Percentiles rank a stretch among this genome's conserved stretches.
These are phyloP conservation scores for Paguma larvata DNA, from an alignment of 2,797 vertebrate genomes.

Conservation along the genomic window DNA sequence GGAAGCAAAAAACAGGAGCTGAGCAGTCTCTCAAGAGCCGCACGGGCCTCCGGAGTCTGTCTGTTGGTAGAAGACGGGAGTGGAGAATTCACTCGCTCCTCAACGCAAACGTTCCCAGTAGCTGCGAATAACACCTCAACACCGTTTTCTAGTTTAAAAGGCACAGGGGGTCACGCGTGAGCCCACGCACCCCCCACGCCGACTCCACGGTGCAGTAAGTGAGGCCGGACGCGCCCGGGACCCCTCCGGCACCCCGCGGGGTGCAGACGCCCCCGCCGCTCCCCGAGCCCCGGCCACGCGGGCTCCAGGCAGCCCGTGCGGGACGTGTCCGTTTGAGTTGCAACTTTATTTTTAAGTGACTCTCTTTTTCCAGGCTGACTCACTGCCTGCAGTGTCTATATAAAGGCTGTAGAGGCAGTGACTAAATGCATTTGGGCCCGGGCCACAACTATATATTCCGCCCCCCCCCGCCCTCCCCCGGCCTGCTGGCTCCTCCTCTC, in stretches of 20 bases:
- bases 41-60: not conserved
- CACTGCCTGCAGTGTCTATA: constrained; percentile 73
- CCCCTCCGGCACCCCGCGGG: not conserved
- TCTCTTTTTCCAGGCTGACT: constrained; percentile 83
- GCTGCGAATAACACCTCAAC: not conserved
- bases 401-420: constrained; percentile 75
- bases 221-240: not conserved
- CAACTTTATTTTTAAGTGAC: constrained; percentile 78
- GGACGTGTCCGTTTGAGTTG: constrained; percentile 24
- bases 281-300: not conserved
- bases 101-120: no score
- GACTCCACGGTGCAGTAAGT: accelerated
- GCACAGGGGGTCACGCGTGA: not conserved
- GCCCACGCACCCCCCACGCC: not conserved
- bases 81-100: not conserved
- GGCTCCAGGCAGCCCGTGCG: not conserved
- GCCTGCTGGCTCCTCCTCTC: not conserved
- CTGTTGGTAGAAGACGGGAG: not conserved
- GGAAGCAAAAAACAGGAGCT: not conserved
- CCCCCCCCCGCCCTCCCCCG: not conserved
- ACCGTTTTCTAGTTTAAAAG: not conserved
- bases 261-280: not conserved
- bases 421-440: constrained; percentile 62
- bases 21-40: not conserved
- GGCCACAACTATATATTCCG: constrained; percentile 69